phyloP scores from a whole-genome alignment of 2,888 invertebrate genomes.

The Eupithecia subfuscata region DNA sequence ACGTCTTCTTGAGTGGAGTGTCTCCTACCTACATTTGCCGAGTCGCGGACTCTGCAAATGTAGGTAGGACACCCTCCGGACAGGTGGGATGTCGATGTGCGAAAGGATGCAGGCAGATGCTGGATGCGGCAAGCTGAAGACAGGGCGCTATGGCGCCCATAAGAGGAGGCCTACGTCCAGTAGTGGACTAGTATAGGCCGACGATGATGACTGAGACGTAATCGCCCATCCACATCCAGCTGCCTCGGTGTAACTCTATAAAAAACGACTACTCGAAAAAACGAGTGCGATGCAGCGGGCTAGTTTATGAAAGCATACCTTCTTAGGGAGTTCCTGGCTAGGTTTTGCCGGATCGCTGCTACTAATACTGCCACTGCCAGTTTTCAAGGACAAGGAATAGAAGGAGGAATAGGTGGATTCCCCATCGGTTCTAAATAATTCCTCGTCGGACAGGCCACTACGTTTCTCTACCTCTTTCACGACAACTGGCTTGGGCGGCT shows the following conservation, averaged over 20 bases:
- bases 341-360: slow-evolving; percentile 59
- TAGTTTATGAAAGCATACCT: slow-evolving; percentile 1
- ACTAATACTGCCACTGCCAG: slow-evolving; percentile 81
- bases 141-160: too few species aligned
- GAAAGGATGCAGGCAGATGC: too few species aligned
- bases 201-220: too few species aligned
- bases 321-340: background rate
- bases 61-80: too few species aligned
- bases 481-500: background rate
- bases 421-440: slow-evolving; percentile 65
- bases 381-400: slow-evolving; percentile 88
- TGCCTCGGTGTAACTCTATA: background rate
- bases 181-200: too few species aligned
- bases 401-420: slow-evolving; percentile 87
- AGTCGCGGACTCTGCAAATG: too few species aligned
- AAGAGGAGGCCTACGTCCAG: too few species aligned
- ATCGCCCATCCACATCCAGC: background rate
- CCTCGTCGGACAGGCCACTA: slow-evolving; percentile 49
- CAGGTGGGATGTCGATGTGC: too few species aligned
- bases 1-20: too few species aligned
- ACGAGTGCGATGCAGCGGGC: background rate
- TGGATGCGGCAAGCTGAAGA: too few species aligned
- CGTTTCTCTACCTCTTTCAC: background rate
- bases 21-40: too few species aligned
- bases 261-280: background rate